Percentiles rank a stretch among this genome's conserved stretches.
Conservation (phyloP, 2,797 vertebrate genomes). For the Alouatta caraya region DNA sequence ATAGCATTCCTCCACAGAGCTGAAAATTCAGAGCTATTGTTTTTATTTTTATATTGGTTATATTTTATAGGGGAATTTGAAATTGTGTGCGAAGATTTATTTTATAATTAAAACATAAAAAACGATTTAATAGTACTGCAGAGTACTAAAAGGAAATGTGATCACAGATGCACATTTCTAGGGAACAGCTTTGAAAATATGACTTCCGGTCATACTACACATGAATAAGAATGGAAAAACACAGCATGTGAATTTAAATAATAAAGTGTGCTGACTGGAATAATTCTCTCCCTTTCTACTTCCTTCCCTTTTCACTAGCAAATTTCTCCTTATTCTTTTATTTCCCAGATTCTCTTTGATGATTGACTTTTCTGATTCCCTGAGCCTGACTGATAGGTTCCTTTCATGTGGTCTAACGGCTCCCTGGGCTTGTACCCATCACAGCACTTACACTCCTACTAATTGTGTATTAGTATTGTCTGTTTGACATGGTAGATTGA, state of each 20-base stretch:
- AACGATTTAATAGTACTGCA: conserved; percentile 58
- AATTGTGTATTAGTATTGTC: not conserved
- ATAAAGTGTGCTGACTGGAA: not conserved
- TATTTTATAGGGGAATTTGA: conserved; percentile 71
- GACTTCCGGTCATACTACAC: not conserved
- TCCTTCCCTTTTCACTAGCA: not conserved
- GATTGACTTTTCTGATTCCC: not conserved
- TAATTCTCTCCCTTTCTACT: not conserved
- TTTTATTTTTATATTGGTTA: conserved; percentile 47
- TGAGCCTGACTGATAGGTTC: not conserved
- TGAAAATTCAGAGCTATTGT: conserved; percentile 31
- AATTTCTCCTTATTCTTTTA: not conserved
- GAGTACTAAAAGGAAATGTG: conserved; percentile 48
- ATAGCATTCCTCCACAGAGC: conserved; percentile 60
- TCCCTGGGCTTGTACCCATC: not conserved
- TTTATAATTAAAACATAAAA: conserved; percentile 71
- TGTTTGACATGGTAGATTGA: not conserved
- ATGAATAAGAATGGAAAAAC: conserved; percentile 33
- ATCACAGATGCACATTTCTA: conserved; percentile 51
- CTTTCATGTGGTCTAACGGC: not conserved
- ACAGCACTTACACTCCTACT: not conserved
- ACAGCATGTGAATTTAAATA: not conserved
- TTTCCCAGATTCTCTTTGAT: not conserved
- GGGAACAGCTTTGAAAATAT: conserved; percentile 61
- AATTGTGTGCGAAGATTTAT: conserved; percentile 69